Evolutionary conservation across 2,797 vertebrate genomes (phyloP).

Genomic region (Nasua narica): DNA sequence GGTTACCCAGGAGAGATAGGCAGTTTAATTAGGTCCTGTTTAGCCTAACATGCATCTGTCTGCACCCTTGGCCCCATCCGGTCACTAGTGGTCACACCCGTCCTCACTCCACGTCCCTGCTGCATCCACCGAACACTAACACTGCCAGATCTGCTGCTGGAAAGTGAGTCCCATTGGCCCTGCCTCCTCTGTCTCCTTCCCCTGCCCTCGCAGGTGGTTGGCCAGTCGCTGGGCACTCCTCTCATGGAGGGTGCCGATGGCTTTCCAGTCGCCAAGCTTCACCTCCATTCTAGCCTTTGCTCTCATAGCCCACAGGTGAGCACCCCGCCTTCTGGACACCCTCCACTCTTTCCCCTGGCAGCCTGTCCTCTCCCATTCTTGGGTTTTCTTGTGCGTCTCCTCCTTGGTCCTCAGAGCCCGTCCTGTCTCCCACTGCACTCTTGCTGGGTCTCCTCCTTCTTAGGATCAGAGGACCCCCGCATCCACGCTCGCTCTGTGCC

Average conservation of each 20-base stretch:
- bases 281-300: background rate
- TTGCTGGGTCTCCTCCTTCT: background rate
- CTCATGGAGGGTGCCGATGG: background rate
- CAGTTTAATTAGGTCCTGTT: slow-evolving; percentile 33
- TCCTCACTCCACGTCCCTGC: background rate
- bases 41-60: background rate
- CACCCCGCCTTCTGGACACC: background rate
- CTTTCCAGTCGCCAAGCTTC: background rate
- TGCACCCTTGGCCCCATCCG: background rate
- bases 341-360: background rate
- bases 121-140: background rate
- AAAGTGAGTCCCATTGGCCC: background rate
- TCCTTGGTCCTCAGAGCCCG: background rate
- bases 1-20: background rate
- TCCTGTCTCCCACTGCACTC: background rate
- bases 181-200: background rate
- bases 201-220: background rate
- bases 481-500: background rate
- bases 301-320: background rate
- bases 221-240: background rate
- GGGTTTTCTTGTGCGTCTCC: background rate
- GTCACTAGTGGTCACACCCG: background rate
- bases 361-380: background rate
- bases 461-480: background rate
- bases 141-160: background rate